A percentile compares a stretch with the other conserved stretches of the same genome.
Conservation (phyloP, 1,140 invertebrate genomes). For the Drosophila erecta region DNA sequence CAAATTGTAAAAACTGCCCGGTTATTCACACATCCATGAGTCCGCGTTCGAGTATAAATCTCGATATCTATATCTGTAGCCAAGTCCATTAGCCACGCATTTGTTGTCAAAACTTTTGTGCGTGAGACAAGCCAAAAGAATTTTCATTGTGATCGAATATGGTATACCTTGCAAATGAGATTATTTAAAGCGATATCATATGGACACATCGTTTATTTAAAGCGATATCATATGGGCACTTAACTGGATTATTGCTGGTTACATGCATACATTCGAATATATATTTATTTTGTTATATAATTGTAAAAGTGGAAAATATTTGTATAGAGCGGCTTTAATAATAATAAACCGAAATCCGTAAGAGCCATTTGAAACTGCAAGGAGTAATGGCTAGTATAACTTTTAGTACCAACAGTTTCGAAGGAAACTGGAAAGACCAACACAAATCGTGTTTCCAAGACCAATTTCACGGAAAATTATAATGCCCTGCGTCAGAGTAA, state of each 20-base stretch:
- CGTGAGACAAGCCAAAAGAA: constrained; percentile 23
- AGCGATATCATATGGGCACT: no score
- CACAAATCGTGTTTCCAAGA: background rate
- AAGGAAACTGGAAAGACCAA: background rate
- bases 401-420: background rate
- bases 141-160: background rate
- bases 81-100: constrained; percentile 58
- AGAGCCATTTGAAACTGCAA: background rate
- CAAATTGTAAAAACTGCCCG: constrained; percentile 51
- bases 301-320: no score
- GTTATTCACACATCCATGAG: constrained; percentile 24
- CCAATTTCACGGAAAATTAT: constrained; percentile 12
- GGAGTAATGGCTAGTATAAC: background rate
- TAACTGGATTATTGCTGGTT: no score
- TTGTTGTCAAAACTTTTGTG: constrained; percentile 53
- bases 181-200: no score
- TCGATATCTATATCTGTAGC: constrained; percentile 45
- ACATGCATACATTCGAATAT: no score
- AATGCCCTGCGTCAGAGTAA: constrained; percentile 23
- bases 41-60: constrained; percentile 31
- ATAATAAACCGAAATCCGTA: background rate
- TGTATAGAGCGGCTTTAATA: background rate
- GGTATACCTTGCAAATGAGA: no score
- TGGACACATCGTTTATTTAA: no score
- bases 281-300: no score